Percentiles rank a stretch among this genome's conserved stretches.
These are phyloP conservation scores for Antheraea assamensis DNA, from an alignment of 2,888 invertebrate species.

Conservation along the genomic window DNA sequence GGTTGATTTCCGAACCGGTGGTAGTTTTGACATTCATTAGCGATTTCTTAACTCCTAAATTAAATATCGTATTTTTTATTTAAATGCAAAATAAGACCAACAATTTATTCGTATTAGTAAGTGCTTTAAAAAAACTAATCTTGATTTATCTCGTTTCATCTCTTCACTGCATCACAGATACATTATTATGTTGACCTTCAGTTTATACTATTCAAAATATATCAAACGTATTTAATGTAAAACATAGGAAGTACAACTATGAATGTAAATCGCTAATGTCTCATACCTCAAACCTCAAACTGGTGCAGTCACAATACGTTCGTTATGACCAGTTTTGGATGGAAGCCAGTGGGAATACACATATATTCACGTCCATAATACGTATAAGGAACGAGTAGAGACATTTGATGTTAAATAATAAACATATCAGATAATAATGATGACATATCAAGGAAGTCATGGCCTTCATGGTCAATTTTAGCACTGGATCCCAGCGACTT, in stretches of 20 bases:
- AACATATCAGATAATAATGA: background rate
- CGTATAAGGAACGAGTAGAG: constrained; percentile 3
- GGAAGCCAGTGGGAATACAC: constrained; percentile 43
- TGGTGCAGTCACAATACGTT: constrained; percentile 65
- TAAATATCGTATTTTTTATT: too few species aligned
- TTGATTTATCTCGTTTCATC: too few species aligned
- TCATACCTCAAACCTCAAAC: constrained; percentile 1
- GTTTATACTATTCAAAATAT: background rate
- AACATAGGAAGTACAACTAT: background rate
- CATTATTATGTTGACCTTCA: background rate
- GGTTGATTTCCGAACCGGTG: too few species aligned
- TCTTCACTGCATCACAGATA: background rate
- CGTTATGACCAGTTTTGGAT: constrained; percentile 60
- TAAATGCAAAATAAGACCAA: too few species aligned
- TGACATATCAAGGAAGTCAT: too few species aligned
- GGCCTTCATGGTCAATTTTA: background rate
- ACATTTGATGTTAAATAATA: constrained; percentile 4
- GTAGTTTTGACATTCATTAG: too few species aligned
- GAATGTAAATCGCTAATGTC: constrained; percentile 2
- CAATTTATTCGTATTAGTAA: too few species aligned
- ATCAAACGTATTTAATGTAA: background rate
- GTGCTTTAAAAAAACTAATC: too few species aligned
- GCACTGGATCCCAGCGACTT: background rate
- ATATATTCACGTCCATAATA: background rate
- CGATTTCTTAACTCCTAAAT: too few species aligned